Evolutionary conservation across 1,140 invertebrate genomes (phyloP).

Genomic region (Globodera ellingtonae): DNA sequence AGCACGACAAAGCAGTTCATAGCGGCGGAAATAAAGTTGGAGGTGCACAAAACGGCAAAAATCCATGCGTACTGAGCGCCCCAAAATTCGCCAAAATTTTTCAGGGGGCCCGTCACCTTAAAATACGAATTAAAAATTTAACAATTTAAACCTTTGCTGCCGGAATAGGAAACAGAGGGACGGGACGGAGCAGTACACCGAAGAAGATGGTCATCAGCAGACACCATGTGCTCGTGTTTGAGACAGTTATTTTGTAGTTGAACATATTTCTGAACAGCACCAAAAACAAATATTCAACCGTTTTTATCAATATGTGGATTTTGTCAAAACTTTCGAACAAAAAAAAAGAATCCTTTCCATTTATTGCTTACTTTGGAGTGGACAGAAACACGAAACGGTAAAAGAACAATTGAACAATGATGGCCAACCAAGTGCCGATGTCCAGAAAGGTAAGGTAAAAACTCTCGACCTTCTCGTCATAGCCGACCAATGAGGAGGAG

Average conservation of each 20-base stretch:
- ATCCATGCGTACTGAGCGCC: slow-evolving; percentile 36
- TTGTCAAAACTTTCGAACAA: neutral
- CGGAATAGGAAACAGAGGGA: slow-evolving; percentile 29
- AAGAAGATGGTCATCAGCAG: slow-evolving; percentile 36
- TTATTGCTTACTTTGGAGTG: slow-evolving; percentile 14
- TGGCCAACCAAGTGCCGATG: slow-evolving; percentile 30
- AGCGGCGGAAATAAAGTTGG: slow-evolving; percentile 24
- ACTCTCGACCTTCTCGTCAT: neutral
- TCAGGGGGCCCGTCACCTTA: slow-evolving; percentile 23
- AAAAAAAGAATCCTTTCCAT: neutral
- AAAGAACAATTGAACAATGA: slow-evolving; percentile 28
- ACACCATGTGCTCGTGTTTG: slow-evolving; percentile 32
- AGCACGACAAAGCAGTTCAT: slow-evolving; percentile 35
- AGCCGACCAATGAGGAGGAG: slow-evolving; percentile 1
- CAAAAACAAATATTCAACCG: neutral
- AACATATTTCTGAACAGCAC: slow-evolving; percentile 24
- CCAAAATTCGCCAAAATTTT: slow-evolving; percentile 21
- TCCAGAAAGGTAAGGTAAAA: slow-evolving; percentile 27
- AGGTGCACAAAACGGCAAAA: slow-evolving; percentile 16
- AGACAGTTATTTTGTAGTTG: slow-evolving; percentile 38
- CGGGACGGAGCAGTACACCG: slow-evolving; percentile 29
- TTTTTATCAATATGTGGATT: too few relatives aligned
- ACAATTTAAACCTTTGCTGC: slow-evolving; percentile 15
- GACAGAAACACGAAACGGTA: slow-evolving; percentile 30
- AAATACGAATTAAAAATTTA: neutral